phyloP scores from a whole-genome alignment of 2,113 vertebrate genomes.

The Heterotis niloticus region DNA sequence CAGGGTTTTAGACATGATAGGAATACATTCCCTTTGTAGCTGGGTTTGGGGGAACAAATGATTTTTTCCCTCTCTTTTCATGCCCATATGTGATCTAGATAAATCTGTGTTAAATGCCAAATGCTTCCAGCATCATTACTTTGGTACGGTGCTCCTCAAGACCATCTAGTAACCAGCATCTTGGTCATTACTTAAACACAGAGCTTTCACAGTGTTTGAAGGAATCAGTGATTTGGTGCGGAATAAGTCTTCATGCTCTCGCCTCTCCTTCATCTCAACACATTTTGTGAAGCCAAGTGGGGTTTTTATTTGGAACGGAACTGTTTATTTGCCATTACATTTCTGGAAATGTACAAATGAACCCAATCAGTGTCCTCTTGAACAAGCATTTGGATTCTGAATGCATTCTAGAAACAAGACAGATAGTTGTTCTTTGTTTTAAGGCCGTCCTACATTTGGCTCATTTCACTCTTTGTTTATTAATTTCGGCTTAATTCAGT shows the following conservation, averaged over 20 bases:
- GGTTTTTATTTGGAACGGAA: neutral
- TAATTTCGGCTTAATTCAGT: conserved; percentile 19
- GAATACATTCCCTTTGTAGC: neutral
- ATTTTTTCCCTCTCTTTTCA: neutral
- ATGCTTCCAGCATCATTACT: conserved; percentile 8
- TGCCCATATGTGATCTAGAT: neutral
- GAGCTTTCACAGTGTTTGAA: conserved; percentile 2
- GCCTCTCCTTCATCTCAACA: neutral
- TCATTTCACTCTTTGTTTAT: neutral
- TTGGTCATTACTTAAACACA: neutral
- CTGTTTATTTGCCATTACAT: neutral
- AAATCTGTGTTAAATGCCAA: conserved; percentile 4
- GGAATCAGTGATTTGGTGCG: conserved; percentile 17
- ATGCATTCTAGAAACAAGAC: neutral
- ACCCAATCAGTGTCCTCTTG: neutral
- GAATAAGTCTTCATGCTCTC: neutral
- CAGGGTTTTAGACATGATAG: conserved; percentile 6
- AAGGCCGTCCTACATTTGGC: neutral
- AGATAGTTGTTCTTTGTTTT: conserved; percentile 4
- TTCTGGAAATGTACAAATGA: neutral
- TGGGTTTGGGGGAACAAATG: neutral
- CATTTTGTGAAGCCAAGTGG: neutral
- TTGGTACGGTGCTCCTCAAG: neutral
- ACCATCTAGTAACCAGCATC: neutral
- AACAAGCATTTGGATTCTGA: neutral